phyloP scores from a whole-genome alignment of 2,113 vertebrate genomes.

The Phaethon lepturus region DNA sequence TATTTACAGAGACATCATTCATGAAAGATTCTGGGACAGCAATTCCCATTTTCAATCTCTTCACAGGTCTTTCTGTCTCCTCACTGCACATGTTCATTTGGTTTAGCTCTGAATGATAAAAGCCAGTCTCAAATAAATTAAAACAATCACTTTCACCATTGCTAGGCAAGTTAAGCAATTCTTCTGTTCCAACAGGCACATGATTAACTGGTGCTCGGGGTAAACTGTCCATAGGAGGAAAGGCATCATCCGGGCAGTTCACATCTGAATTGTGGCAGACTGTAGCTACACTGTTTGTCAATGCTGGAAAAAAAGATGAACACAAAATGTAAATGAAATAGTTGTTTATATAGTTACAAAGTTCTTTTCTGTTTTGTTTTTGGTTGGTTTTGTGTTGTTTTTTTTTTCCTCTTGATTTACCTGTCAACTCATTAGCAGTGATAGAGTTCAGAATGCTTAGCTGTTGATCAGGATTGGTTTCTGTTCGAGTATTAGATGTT shows the following conservation, averaged over 20 bases:
- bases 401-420: slow-evolving; percentile 68
- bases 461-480: slow-evolving; percentile 88
- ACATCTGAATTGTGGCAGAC: slow-evolving; percentile 87
- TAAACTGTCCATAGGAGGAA: slow-evolving; percentile 87
- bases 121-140: slow-evolving; percentile 95
- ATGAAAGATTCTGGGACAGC: slow-evolving; percentile 89
- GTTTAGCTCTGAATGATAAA: slow-evolving; percentile 93
- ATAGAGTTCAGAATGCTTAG: slow-evolving; percentile 94
- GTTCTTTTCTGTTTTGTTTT: too few species aligned
- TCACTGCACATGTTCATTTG: slow-evolving; percentile 86
- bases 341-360: not conserved
- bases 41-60: slow-evolving; percentile 95
- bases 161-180: slow-evolving; percentile 87
- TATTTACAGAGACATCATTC: slow-evolving; percentile 91
- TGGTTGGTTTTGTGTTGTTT: too few species aligned
- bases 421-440: slow-evolving; percentile 94
- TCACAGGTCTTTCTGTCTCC: slow-evolving; percentile 90
- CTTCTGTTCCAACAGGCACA: slow-evolving; percentile 85
- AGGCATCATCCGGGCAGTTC: slow-evolving; percentile 88
- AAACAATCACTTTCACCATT: slow-evolving; percentile 93
- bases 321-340: not conserved
- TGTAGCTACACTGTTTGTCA: slow-evolving; percentile 91
- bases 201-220: slow-evolving; percentile 88
- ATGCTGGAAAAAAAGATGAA: slow-evolving; percentile 75
- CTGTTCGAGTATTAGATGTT: slow-evolving; percentile 83